Evolutionary conservation across 2,797 vertebrate species (phyloP).

Genomic region (Crocidura indochinensis): DNA sequence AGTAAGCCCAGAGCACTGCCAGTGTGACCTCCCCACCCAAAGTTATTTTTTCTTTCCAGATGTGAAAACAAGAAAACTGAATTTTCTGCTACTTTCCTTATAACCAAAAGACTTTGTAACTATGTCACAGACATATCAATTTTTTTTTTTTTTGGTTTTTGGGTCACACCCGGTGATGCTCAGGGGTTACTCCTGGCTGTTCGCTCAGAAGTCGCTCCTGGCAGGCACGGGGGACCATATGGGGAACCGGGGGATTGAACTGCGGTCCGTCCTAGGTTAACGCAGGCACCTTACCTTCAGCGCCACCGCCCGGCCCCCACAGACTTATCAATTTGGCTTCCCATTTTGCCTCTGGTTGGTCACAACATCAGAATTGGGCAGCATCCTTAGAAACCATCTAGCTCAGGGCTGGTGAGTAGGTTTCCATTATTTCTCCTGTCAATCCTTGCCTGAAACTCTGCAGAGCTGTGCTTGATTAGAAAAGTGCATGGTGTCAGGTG

Average conservation of each 20-base stretch:
- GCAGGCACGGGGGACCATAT: too few species aligned
- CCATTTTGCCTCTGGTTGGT: not conserved
- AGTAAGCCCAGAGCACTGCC: too few species aligned
- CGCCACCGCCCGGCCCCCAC: too few species aligned
- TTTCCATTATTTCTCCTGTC: not conserved
- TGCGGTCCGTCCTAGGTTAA: too few species aligned
- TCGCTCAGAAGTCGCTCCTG: too few species aligned
- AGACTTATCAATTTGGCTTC: not conserved
- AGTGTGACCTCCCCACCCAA: too few species aligned
- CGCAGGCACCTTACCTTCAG: too few species aligned
- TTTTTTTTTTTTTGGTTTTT: too few species aligned
- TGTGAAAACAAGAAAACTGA: constrained; percentile 15
- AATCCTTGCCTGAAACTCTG: not conserved
- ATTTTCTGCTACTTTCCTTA: constrained; percentile 10
- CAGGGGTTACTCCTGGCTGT: too few species aligned
- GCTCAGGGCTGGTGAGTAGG: not conserved
- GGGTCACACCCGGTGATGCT: too few species aligned
- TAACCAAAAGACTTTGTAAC: not conserved
- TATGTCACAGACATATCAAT: not conserved
- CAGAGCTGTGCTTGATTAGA: not conserved
- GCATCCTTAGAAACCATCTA: not conserved
- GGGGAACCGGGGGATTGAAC: too few species aligned
- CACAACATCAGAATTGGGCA: not conserved
- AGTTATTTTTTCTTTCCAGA: not conserved
- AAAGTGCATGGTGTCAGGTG: not conserved